phyloP scores from a whole-genome alignment of 2,797 vertebrate species.

The Crax fasciolata region DNA sequence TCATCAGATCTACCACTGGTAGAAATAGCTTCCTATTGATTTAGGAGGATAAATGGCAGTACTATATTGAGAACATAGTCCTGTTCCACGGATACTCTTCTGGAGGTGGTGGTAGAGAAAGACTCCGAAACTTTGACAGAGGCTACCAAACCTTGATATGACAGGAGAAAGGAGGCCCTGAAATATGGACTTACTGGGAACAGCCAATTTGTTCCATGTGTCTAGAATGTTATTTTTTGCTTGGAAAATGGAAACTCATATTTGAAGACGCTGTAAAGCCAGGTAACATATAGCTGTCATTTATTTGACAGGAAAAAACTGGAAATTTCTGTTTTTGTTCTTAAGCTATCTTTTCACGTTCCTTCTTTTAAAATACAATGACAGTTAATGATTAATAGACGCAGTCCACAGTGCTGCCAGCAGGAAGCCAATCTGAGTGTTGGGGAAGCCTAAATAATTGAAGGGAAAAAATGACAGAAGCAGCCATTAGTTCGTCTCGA shows the following conservation, averaged over 20 bases:
- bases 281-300: neutral
- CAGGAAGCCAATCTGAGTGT: conserved; percentile 64
- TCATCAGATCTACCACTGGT: neutral
- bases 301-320: conserved; percentile 16
- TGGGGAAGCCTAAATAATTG: conserved; percentile 78
- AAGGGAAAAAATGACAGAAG: conserved; percentile 71
- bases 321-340: conserved; percentile 54
- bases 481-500: conserved; percentile 63
- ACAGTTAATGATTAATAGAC: conserved; percentile 81
- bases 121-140: neutral
- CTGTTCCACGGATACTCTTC: neutral
- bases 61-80: neutral
- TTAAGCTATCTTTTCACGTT: neutral
- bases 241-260: neutral
- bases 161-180: neutral
- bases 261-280: neutral
- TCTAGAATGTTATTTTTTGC: neutral
- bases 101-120: neutral
- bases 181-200: neutral
- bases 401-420: conserved; percentile 52
- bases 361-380: conserved; percentile 41
- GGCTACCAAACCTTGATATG: neutral
- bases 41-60: neutral
- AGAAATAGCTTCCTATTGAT: neutral
- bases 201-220: neutral